Base-by-base conservation (phyloP, 2,113 vertebrate genomes). In the Jaculus jaculus region DNA sequence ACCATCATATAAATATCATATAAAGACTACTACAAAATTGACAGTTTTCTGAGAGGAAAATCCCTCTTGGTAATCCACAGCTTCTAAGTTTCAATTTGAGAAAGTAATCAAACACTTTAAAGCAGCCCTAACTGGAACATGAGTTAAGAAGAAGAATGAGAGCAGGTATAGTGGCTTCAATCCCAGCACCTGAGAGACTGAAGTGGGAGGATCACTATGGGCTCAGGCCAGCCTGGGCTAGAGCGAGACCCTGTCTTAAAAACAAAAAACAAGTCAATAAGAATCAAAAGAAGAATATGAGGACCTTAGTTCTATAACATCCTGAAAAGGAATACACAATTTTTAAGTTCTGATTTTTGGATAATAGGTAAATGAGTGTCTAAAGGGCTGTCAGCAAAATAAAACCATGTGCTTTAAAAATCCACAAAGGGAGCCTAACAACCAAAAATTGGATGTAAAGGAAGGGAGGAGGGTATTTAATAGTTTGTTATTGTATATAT, bases 11-110 rank as follows among this genome's bases (percentile, higher is more conserved):
- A 80, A 51, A 84, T 42, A 86, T 26, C 92, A 66, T 6, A 75
- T 39, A 96, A 77, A 2, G 9, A 95, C 51, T 87, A 51, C 74
- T 30, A 83, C 1, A 87, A 94, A 81, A 26, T 63, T 81, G 10
- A 42, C 79, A 77, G 58, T 77, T 87, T 91, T 51, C 81, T 90
- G 28, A 94, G 32, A 84, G 81, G 66, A 87, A 93, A 91, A 84
- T 42, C 42, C 37, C 3, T 86, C 13, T 58, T 73, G 15, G 42
- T 80, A 91, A 84, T 54, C 24, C 7, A 54, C 91, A 42, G 63
- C 12, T 83, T 95, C 81, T 63, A 47, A 94, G 60, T 54, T 96
- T 69, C 60, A 91, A 93, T 63, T 34, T 88, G 94, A 90, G 11
- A 37, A 34, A n/a, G 21, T 89, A 88, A 24, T 66, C 32, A 21